Evolutionary conservation across 2,797 vertebrate species (phyloP).

Genomic region (Sebastes flavidus): DNA sequence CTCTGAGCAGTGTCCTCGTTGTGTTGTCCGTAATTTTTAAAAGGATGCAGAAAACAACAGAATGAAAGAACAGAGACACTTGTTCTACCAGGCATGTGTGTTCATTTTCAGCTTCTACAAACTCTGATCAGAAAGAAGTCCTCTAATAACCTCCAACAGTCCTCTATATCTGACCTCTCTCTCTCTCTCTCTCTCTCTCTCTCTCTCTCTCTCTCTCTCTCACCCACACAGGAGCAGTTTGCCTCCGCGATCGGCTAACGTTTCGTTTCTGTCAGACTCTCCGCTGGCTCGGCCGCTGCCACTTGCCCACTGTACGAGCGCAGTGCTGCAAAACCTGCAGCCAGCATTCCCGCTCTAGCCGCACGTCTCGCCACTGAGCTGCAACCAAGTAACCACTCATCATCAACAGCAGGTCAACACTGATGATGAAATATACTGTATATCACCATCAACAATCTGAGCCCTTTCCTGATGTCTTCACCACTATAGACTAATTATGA

Average conservation of each 20-base stretch:
- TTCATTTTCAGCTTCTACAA: neutral
- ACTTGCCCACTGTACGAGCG: conserved; percentile 74
- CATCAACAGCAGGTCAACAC: neutral
- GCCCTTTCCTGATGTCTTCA: conserved; percentile 5
- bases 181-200: neutral
- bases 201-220: neutral
- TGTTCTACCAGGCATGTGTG: neutral
- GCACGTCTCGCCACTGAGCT: conserved; percentile 69
- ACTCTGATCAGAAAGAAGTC: neutral
- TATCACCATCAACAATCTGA: conserved; percentile 21
- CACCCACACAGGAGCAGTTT: conserved; percentile 75
- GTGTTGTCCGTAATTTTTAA: neutral
- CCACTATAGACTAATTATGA: neutral
- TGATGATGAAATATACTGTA: neutral
- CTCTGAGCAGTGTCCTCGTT: neutral
- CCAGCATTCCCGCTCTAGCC: conserved; percentile 62
- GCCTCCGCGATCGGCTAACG: conserved; percentile 85
- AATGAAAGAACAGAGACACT: neutral
- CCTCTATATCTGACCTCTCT: neutral
- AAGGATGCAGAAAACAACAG: neutral
- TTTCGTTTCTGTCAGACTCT: conserved; percentile 90
- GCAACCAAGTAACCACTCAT: neutral
- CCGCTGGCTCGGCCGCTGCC: conserved; percentile 87
- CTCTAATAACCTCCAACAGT: too few species aligned
- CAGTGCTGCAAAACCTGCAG: conserved; percentile 92